Evolutionary conservation across 2,888 invertebrate species (phyloP).

Genomic region (Cryptocephalus primarius): DNA sequence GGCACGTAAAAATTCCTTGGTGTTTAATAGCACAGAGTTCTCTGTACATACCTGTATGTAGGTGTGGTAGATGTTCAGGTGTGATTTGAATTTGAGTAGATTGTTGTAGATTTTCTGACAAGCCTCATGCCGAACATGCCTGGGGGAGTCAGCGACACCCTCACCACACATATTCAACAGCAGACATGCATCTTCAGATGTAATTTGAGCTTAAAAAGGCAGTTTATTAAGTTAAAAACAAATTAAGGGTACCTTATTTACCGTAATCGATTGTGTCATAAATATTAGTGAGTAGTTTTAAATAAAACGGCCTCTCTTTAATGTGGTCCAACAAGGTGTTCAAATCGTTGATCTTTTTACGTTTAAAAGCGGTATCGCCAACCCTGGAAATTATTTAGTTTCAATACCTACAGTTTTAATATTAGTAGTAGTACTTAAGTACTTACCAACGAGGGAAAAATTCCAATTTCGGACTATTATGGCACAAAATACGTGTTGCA

Average conservation of each 20-base stretch:
- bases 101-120: constrained; percentile 45
- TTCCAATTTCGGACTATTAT: no score
- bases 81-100: constrained; percentile 39
- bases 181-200: constrained; percentile 38
- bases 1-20: constrained; percentile 37
- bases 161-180: constrained; percentile 48
- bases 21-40: constrained; percentile 41
- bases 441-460: no score
- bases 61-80: constrained; percentile 44
- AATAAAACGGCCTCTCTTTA: background rate
- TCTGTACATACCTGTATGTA: constrained; percentile 48
- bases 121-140: constrained; percentile 38
- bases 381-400: no score
- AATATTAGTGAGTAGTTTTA: constrained; percentile 4
- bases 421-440: no score
- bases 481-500: no score
- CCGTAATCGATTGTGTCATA: constrained; percentile 9
- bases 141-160: constrained; percentile 41
- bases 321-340: no score
- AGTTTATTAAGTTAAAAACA: background rate
- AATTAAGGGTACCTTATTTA: background rate
- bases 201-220: constrained; percentile 21
- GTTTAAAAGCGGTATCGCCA: no score
- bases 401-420: no score
- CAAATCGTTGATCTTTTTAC: no score